Evolutionary conservation across 2,888 invertebrate species (phyloP), one percentile per base, ranked within the genome.

Genomic region (Melinopterus prodromus): DNA sequence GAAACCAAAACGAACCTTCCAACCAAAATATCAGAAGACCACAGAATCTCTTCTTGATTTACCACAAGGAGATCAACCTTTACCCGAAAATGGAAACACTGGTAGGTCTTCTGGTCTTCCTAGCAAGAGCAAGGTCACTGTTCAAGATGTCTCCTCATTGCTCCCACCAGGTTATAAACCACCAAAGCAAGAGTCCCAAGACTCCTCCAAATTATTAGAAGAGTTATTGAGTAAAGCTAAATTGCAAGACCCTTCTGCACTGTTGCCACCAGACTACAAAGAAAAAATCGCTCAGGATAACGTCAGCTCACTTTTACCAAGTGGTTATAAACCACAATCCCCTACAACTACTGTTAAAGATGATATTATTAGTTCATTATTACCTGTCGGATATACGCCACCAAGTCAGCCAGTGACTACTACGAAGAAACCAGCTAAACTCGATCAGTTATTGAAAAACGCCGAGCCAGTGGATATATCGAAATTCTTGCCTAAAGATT

Each of bases 371-470:
- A 91, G 89, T 84, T 91, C 92, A 84, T 90, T 94, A 74, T 88
- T 94, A 81, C 94, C 94, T 9, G 91, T 92, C 12, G 93, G 93
- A 5, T 95, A 91, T 84, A 94, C 93, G 83, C 92, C 91, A 15
- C 90, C 91, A 81, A 87, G 83, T 2, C 84, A 82, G n/a, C 14
- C 35, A 36, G 37, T 80, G 80, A 70, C 80, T 80, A 77, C 79
- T 2, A 80, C 79, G 6, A 37, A 69, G n/a, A 80, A 80, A 69
- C 9, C 77, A 4, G 71, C 76, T n/a, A 38, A 77, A 69, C 14
- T 77, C 14, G 38, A 38, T 38, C 36, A 76, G 7, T 26, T 83
- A 15, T 79, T 83, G 16, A 79, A 83, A 35, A 89, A 91, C 87
- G 87, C 91, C 5, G 85, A 87, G 81, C 86, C 86, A 14, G 86